Conservation (phyloP, 2,888 invertebrate species). For the Agonopterix alstromeriana region DNA sequence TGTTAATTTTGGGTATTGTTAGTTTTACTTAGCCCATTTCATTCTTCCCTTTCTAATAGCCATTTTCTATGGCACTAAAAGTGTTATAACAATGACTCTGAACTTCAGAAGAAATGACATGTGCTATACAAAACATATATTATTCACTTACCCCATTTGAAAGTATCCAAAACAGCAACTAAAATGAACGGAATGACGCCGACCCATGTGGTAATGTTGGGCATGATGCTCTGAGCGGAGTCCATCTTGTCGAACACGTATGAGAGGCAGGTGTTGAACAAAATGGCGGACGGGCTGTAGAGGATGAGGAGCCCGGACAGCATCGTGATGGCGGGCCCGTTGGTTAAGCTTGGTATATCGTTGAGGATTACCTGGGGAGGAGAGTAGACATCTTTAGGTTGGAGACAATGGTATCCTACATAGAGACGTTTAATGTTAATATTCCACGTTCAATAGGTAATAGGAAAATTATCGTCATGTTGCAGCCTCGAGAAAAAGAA, state of each 20-base stretch:
- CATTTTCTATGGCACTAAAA: too few relatives aligned
- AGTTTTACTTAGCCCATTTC: too few relatives aligned
- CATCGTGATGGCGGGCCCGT: constrained; percentile 82
- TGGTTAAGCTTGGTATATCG: constrained; percentile 82
- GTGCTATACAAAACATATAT: too few relatives aligned
- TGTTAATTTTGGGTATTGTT: too few relatives aligned
- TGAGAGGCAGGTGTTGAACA: constrained; percentile 86
- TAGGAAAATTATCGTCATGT: too few relatives aligned
- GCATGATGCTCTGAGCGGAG: constrained; percentile 87
- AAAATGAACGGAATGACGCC: constrained; percentile 86
- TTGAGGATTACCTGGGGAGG: constrained; percentile 78
- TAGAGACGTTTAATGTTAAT: too few relatives aligned
- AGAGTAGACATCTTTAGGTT: neutral
- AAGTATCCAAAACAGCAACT: constrained; percentile 83
- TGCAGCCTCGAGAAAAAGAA: too few relatives aligned
- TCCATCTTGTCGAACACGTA: constrained; percentile 90
- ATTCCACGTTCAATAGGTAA: too few relatives aligned
- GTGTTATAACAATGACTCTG: too few relatives aligned
- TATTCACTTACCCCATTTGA: constrained; percentile 78
- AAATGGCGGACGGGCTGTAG: constrained; percentile 85
- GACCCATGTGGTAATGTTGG: constrained; percentile 84
- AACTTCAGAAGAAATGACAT: too few relatives aligned
- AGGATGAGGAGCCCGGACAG: constrained; percentile 80
- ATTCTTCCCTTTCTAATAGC: too few relatives aligned
- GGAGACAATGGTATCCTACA: too few relatives aligned